These are phyloP conservation scores for Oriolus oriolus DNA, from an alignment of 2,113 vertebrate species.

Conservation along the genomic window DNA sequence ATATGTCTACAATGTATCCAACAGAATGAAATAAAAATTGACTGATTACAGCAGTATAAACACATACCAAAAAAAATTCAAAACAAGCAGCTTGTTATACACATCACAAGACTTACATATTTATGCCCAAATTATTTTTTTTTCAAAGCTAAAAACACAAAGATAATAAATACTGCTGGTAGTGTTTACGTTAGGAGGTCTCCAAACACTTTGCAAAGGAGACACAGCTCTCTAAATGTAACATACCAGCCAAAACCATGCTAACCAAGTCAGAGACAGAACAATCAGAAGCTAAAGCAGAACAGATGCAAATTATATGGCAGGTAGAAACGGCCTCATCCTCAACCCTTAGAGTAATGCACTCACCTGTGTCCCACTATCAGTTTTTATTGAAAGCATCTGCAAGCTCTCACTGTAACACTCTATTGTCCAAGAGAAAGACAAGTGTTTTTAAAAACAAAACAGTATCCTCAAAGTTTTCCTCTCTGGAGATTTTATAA, in stretches of 20 bases:
- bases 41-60: neutral
- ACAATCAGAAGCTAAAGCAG: neutral
- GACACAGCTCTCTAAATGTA: neutral
- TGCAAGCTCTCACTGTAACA: neutral
- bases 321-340: neutral
- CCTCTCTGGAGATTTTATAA: neutral
- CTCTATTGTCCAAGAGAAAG: neutral
- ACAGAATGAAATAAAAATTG: neutral
- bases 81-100: neutral
- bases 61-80: neutral
- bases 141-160: neutral
- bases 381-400: constrained; percentile 10
- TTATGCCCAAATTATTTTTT: neutral
- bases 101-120: neutral
- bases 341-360: neutral
- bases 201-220: neutral
- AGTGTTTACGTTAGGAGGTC: neutral
- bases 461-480: neutral
- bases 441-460: neutral
- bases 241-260: neutral
- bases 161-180: neutral
- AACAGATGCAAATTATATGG: neutral
- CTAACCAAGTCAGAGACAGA: neutral
- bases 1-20: neutral
- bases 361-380: neutral